These are phyloP conservation scores for Allophyes oxyacanthae DNA, from an alignment of 2,888 invertebrate genomes.

Conservation along the genomic window DNA sequence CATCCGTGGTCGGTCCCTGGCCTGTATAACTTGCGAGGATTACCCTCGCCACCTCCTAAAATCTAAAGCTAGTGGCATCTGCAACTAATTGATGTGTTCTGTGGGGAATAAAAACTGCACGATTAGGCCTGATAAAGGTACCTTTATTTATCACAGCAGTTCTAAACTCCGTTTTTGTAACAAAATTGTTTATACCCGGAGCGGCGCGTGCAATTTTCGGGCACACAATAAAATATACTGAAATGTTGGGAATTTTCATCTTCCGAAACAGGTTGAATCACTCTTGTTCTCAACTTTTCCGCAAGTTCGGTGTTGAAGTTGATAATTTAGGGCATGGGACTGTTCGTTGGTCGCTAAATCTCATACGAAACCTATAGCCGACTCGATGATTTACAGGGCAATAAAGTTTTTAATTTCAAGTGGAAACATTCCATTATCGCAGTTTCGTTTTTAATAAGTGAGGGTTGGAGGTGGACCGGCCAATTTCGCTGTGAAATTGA, in stretches of 20 bases:
- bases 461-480: conserved; percentile 65
- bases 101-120: conserved; percentile 81
- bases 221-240: conserved; percentile 57
- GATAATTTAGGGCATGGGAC: conserved; percentile 66
- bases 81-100: conserved; percentile 82
- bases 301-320: conserved; percentile 58
- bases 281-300: conserved; percentile 67
- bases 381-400: conserved; percentile 70
- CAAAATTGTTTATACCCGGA: conserved; percentile 44
- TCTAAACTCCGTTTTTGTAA: conserved; percentile 55
- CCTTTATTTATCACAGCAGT: conserved; percentile 42
- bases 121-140: conserved; percentile 65
- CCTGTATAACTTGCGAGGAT: conserved; percentile 71
- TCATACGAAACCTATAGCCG: conserved; percentile 62
- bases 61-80: conserved; percentile 79
- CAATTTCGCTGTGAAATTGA: conserved; percentile 76
- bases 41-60: conserved; percentile 75
- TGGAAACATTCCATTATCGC: conserved; percentile 73
- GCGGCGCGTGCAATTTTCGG: conserved; percentile 52
- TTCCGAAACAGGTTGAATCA: conserved; percentile 62
- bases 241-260: conserved; percentile 65
- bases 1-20: conserved; percentile 61
- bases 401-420: conserved; percentile 78
- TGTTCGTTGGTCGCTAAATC: conserved; percentile 65
- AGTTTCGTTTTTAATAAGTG: conserved; percentile 77